These are phyloP conservation scores for Chrysogorgia sp. DNA, from an alignment of 92 coral and sea anemone species.

Conservation along the genomic window DNA sequence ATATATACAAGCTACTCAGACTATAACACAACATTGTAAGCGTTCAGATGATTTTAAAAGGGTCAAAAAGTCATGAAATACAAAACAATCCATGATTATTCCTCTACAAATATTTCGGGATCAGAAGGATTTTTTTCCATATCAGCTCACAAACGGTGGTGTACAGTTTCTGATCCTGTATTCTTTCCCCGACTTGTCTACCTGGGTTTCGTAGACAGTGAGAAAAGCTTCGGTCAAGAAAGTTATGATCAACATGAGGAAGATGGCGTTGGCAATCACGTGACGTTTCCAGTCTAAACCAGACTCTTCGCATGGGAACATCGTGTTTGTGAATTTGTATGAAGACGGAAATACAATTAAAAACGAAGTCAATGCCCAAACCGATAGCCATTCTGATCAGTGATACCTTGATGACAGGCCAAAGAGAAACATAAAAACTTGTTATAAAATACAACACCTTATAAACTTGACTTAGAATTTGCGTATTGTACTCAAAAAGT, in stretches of 20 bases:
- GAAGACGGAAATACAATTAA: constrained; percentile 63
- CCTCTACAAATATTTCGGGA: too few species aligned
- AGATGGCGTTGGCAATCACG: constrained; percentile 39
- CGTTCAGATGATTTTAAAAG: too few species aligned
- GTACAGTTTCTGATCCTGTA: constrained; percentile 7
- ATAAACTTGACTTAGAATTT: not conserved
- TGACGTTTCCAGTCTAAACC: constrained; percentile 65
- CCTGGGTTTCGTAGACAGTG: constrained; percentile 14
- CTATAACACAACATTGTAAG: too few species aligned
- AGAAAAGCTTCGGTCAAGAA: constrained; percentile 56
- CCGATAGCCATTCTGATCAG: constrained; percentile 58
- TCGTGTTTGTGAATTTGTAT: constrained; percentile 56
- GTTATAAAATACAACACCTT: not conserved
- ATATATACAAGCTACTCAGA: too few species aligned
- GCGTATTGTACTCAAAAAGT: constrained; percentile 59
- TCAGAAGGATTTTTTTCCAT: too few species aligned
- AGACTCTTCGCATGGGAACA: constrained; percentile 59
- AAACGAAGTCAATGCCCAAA: constrained; percentile 62
- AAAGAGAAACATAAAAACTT: not conserved
- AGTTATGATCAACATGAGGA: constrained; percentile 31
- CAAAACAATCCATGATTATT: too few species aligned
- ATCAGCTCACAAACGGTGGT: too few species aligned
- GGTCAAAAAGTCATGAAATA: too few species aligned
- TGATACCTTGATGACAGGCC: constrained; percentile 12
- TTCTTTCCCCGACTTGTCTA: not conserved